Evolutionary conservation across 1,140 invertebrate genomes (phyloP), one percentile per base, ranked within the genome.

Genomic region (Drosophila virilis): DNA sequence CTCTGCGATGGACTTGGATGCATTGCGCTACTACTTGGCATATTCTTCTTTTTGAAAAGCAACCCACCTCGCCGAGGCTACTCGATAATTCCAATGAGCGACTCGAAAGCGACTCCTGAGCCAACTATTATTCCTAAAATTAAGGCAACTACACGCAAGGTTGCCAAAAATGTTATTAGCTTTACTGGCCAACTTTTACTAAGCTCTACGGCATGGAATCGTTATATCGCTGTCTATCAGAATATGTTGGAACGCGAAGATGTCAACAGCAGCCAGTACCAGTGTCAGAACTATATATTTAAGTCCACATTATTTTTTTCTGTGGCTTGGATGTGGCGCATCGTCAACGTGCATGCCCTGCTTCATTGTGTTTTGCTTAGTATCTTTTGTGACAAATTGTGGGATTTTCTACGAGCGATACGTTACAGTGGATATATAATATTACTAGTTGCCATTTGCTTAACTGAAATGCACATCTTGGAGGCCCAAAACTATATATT

Each of bases 331-430:
- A 85, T 96, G 45, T 98, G 97, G 97, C 94, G 96, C 66, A 92
- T 97, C 0, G 93, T 96, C 1, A 97, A 97, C 89, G 95, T 96
- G 0, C 97, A 97, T 84, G 96, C 96, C 33, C 93, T 97, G 62
- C 92, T 96, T 13, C 96, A 97, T 91, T 94, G 95, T 64, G 86
- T 97, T 10, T 93, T 97, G 6, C 91, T 97, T 32, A 94, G 96
- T 28, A 95, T 97, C 67, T 97, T 97, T 91, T 94, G 96, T 83
- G 96, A 97, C 94, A 96, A 96, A 79, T 92, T 96, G 2, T 96
- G 95, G 95, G 94, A 95, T 42, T 96, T 96, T 71, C 85, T 96
- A n/a, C 93, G 93, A 69, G 84, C 93, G 28, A 92, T 95, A 6
- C 95, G 95, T 75, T 96, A 95, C 89, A 92, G 93, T 43, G 95